Conservation (phyloP, 1,140 invertebrate genomes). For the Trigoniulus corallinus region DNA sequence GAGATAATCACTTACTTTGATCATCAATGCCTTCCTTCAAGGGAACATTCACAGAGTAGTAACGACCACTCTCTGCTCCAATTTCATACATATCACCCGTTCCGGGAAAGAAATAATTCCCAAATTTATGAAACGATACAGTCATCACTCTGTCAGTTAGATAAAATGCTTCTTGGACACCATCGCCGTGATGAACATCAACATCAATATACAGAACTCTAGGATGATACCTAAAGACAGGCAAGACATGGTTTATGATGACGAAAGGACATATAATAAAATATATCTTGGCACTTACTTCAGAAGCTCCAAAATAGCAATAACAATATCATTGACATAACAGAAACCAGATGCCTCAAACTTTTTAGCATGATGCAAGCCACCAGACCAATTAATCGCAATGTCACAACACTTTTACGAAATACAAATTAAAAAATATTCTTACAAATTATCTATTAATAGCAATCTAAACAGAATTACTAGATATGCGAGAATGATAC, state of each 20-base stretch:
- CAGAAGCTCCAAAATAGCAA: constrained; percentile 89
- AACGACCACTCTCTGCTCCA: constrained; percentile 76
- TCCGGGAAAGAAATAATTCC: constrained; percentile 95
- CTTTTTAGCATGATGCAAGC: constrained; percentile 98
- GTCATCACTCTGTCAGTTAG: constrained; percentile 98
- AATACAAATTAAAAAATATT: not conserved
- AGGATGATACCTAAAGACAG: constrained; percentile 60
- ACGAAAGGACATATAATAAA: not conserved
- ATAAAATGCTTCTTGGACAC: constrained; percentile 98
- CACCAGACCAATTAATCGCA: constrained; percentile 98
- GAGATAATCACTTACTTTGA: constrained; percentile 35
- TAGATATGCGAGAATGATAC: too few species aligned
- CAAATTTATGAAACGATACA: constrained; percentile 98
- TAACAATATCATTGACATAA: constrained; percentile 97
- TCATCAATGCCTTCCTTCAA: constrained; percentile 95
- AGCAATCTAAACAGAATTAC: too few species aligned
- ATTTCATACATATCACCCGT: constrained; percentile 98
- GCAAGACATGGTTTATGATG: constrained; percentile 4
- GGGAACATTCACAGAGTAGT: constrained; percentile 95
- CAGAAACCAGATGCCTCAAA: constrained; percentile 96
- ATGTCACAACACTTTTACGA: constrained; percentile 69
- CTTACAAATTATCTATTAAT: too few species aligned
- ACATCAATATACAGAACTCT: constrained; percentile 98
- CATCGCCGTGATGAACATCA: constrained; percentile 98
- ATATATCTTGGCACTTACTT: constrained; percentile 29